Evolutionary conservation across 2,888 invertebrate species (phyloP), one percentile per base, ranked within the genome.

Genomic region (Cylloceria caligata): DNA sequence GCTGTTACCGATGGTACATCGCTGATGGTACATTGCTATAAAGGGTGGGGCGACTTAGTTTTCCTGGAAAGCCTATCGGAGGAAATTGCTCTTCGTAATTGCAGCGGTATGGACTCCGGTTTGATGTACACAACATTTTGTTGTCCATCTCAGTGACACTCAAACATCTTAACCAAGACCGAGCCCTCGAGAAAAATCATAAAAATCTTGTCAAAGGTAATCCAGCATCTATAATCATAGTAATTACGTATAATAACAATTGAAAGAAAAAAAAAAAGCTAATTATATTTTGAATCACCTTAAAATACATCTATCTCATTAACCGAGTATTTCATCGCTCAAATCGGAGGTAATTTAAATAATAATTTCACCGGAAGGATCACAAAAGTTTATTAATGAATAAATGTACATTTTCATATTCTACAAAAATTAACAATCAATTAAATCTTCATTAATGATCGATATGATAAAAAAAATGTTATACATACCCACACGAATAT

Each of bases 31-130:
- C 55, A 57, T 67, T 55, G 64, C 13, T n/a, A n/a, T 11, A 45
- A 19, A 81, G 77, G 68, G 77, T 73, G 45, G 49, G 81, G 72
- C 81, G 68, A 74, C 67, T 62, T 79, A 78, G 67, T 83, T 86
- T 89, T 86, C 87, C 84, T 79, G 85, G 89, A 87, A 88, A 87
- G 77, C 71, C 73, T 78, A 72, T 78, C 45, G 57, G 36, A 87
- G 87, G 83, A 87, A 87, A 86, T 88, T 77, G 84, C 45, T 60
- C 67, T 21, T 65, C 13, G 49, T 24, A 69, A 76, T 60, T 68
- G 45, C 73, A 36, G 4, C 67, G 16, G 24, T 36, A 13, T 16
- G 72, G 30, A 34, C 45, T 45, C 47, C n/a, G 34, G 34, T 57
- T 74, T 30, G 13, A 13, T 42, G 16, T 47, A 11, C 19, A 60